Evolutionary conservation across 2,888 invertebrate genomes (phyloP), one percentile per base, ranked within the genome.

Genomic region (Strigamia crassipes): DNA sequence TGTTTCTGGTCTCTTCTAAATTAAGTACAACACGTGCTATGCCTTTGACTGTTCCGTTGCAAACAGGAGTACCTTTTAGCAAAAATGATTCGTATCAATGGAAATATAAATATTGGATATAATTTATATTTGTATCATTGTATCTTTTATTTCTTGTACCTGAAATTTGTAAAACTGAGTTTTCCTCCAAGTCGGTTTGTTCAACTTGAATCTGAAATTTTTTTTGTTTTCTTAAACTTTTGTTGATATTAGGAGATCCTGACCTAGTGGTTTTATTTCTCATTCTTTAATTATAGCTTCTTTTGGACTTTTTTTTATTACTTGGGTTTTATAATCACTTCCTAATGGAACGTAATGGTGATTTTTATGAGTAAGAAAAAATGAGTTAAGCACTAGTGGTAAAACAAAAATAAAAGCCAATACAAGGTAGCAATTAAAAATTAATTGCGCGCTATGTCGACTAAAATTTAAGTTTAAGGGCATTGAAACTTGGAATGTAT

Each of bases 11-110:
- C 86, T 93, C 92, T 10, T 90, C 89, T 27, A 95, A 87, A 81
- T 90, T 90, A 15, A 89, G 90, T 13, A 94, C 91, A 2, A 95
- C 94, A 85, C 94, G 92, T 0, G 93, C 94, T 80, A 92, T 89
- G 0, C 92, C 94, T 12, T 90, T 88, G 1, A 92, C 91, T 42
- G 90, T 89, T 0, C 94, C 94, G 8, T 90, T 90, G 85, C 92
- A 93, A 3, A 94, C 94, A 0, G 94, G 91, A 10, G 93, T 93
- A 10, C 93, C 95, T 84, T 86, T 85, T 8, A 42, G 46, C 5
- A 81, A 15, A 18, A 79, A 18, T 18, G 31, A 78, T 38, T 82
- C 6, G 13, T 15, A 79, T 79, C 8, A 79, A 79, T 21, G 61
- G 18, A 9, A 21, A 61, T 23, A 61, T 18, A n/a, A n/a, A n/a